Evolutionary conservation across 2,888 invertebrate species (phyloP).

Genomic region (Polydrusus tereticollis): DNA sequence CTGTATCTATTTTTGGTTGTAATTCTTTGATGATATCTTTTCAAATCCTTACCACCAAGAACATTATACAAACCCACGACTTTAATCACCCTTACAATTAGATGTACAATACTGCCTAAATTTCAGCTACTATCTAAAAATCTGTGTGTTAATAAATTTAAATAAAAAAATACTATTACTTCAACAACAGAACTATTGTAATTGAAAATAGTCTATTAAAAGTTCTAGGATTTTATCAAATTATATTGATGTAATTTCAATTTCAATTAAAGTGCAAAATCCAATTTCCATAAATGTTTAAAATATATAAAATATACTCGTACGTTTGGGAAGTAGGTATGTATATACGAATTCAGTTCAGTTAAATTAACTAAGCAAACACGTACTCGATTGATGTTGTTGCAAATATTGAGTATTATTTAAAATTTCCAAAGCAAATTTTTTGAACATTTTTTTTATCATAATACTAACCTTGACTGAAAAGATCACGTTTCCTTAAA

Average conservation of each 20-base stretch:
- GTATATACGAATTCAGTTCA: neutral
- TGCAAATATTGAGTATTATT: neutral
- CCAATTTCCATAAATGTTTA: slow-evolving; percentile 25
- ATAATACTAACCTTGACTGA: slow-evolving; percentile 27
- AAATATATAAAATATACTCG: slow-evolving; percentile 17
- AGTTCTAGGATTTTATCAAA: slow-evolving; percentile 30
- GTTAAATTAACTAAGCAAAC: neutral
- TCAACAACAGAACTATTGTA: neutral
- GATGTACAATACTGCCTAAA: neutral
- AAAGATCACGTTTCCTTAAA: slow-evolving; percentile 67
- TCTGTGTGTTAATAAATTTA: neutral
- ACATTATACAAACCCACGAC: too few species aligned
- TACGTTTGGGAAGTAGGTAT: neutral
- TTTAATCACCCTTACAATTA: too few species aligned
- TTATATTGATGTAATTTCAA: slow-evolving; percentile 31
- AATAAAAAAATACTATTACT: neutral
- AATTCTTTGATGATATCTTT: too few species aligned
- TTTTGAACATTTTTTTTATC: neutral
- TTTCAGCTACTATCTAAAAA: neutral
- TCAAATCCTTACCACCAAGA: too few species aligned
- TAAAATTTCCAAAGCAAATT: neutral
- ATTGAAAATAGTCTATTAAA: neutral
- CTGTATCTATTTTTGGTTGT: too few species aligned
- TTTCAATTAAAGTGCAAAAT: slow-evolving; percentile 27
- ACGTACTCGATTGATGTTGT: neutral